Percentiles rank a stretch among this genome's conserved stretches.
These are phyloP conservation scores for Urosaurus nigricauda DNA, from an alignment of 2,797 vertebrate genomes.

Conservation along the genomic window DNA sequence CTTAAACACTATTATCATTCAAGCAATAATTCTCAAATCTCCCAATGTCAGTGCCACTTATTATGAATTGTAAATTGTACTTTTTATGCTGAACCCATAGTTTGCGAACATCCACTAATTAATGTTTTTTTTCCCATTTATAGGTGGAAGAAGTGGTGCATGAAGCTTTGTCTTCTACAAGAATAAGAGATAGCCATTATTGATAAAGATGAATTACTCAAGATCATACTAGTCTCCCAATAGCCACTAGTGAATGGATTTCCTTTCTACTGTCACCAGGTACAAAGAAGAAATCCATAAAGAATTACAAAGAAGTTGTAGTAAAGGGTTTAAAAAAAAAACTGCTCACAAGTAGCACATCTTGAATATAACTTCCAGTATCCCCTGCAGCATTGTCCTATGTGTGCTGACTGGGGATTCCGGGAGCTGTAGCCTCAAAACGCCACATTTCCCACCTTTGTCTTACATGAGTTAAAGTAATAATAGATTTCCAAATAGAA, in stretches of 20 bases:
- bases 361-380: too few relatives aligned
- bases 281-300: too few relatives aligned
- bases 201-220: neutral
- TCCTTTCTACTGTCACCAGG: neutral
- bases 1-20: neutral
- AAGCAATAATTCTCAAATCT: neutral
- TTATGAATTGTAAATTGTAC: neutral
- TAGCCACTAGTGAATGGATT: neutral
- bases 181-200: neutral
- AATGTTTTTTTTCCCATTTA: too few relatives aligned
- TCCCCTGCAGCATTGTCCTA: too few relatives aligned
- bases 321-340: too few relatives aligned
- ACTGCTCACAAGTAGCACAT: too few relatives aligned
- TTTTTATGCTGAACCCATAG: neutral
- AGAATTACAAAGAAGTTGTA: too few relatives aligned
- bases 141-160: neutral
- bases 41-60: neutral
- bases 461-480: too few relatives aligned
- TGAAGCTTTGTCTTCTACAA: too few relatives aligned
- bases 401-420: too few relatives aligned
- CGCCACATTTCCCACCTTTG: neutral
- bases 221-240: too few relatives aligned
- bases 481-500: neutral
- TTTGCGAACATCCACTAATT: neutral
- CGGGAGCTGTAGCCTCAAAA: neutral